These are phyloP conservation scores for Athalia circularis DNA, from an alignment of 2,888 invertebrate genomes.

Conservation along the genomic window DNA sequence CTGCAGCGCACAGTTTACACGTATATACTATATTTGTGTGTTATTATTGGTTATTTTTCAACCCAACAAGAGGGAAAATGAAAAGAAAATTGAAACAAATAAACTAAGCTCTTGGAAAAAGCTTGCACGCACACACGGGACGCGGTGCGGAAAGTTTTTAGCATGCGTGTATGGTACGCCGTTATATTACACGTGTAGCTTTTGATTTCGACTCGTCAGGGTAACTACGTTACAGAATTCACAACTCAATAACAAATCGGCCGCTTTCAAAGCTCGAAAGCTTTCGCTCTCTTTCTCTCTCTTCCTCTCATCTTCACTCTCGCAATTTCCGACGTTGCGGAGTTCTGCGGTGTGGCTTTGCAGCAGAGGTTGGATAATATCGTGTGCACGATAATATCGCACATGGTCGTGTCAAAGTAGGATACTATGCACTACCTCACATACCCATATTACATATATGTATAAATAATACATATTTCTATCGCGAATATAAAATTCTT, in stretches of 20 bases:
- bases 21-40: too few species aligned
- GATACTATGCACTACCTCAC: too few species aligned
- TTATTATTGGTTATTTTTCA: too few species aligned
- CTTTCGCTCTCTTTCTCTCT: neutral
- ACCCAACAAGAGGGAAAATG: too few species aligned
- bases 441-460: too few species aligned
- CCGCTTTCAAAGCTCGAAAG: constrained; percentile 39
- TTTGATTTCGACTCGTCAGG: constrained; percentile 34
- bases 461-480: too few species aligned
- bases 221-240: constrained; percentile 36
- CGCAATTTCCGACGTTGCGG: constrained; percentile 18
- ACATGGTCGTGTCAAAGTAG: neutral
- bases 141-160: neutral
- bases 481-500: too few species aligned
- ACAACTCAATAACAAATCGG: constrained; percentile 37
- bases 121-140: too few species aligned
- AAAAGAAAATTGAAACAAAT: too few species aligned
- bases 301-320: neutral
- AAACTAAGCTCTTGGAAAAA: too few species aligned
- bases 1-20: too few species aligned
- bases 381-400: neutral
- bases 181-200: neutral
- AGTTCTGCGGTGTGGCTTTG: neutral
- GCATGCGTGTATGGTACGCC: neutral
- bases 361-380: neutral